phyloP scores from a whole-genome alignment of 1,140 invertebrate genomes.

The Arctopsyche grandis region DNA sequence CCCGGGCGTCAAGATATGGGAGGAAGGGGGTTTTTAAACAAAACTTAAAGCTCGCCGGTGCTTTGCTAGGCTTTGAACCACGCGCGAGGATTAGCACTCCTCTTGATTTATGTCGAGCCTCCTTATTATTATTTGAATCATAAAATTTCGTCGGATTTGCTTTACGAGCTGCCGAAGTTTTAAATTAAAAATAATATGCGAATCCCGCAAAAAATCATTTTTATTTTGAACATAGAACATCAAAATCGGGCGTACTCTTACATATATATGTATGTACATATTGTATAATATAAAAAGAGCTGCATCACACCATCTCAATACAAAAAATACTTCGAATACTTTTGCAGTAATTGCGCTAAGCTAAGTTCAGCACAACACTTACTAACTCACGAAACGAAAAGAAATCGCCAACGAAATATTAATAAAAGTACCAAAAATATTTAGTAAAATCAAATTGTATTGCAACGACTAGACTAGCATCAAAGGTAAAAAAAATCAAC shows the following conservation, averaged over 20 bases:
- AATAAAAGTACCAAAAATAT: too few species aligned
- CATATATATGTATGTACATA: too few species aligned
- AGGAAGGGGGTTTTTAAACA: constrained; percentile 5
- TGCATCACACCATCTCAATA: too few species aligned
- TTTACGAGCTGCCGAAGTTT: background rate
- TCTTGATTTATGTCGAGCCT: constrained; percentile 26
- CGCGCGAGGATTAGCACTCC: constrained; percentile 14
- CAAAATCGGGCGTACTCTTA: background rate
- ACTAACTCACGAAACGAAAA: too few species aligned
- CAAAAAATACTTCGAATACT: too few species aligned
- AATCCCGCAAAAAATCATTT: background rate
- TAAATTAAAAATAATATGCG: constrained; percentile 4
- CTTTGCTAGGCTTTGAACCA: background rate
- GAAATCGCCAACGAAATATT: too few species aligned
- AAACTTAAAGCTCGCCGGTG: constrained; percentile 10
- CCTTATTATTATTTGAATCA: constrained; percentile 16
- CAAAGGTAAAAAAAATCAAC: too few species aligned
- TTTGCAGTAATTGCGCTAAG: too few species aligned
- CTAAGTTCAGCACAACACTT: too few species aligned
- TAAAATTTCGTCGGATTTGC: background rate
- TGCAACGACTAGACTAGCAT: too few species aligned
- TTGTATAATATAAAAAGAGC: too few species aligned
- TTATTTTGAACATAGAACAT: background rate
- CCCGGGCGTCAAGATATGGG: background rate
- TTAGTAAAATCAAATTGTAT: too few species aligned